phyloP scores from a whole-genome alignment of 1,140 invertebrate genomes.

The Sminthurides bifidus region DNA sequence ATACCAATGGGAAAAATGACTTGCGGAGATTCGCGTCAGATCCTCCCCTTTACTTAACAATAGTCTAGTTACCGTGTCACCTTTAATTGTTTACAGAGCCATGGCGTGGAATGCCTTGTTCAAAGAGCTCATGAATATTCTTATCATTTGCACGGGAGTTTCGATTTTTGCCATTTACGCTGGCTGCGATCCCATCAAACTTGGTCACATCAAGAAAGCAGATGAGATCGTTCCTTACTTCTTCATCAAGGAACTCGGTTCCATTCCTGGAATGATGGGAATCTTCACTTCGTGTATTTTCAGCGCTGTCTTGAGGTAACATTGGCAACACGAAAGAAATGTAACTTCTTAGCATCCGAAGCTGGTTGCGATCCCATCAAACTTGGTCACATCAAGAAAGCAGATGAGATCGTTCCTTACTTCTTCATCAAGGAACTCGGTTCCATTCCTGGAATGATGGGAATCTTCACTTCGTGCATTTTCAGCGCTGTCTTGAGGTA shows the following conservation, averaged over 20 bases:
- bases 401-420: slow-evolving; percentile 30
- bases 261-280: slow-evolving; percentile 25
- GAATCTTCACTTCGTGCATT: slow-evolving; percentile 26
- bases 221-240: slow-evolving; percentile 32
- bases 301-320: slow-evolving; percentile 24
- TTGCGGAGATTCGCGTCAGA: no score
- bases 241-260: slow-evolving; percentile 22
- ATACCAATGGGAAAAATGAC: no score
- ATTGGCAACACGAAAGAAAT: no score
- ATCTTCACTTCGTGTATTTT: slow-evolving; percentile 16
- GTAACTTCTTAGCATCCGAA: slow-evolving; percentile 36
- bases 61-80: not conserved
- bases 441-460: slow-evolving; percentile 26
- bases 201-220: slow-evolving; percentile 23
- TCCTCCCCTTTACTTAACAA: not conserved
- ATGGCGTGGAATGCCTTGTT: slow-evolving; percentile 16
- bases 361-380: slow-evolving; percentile 36
- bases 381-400: slow-evolving; percentile 22
- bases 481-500: slow-evolving; percentile 29
- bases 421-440: slow-evolving; percentile 26
- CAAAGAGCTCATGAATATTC: slow-evolving; percentile 19
- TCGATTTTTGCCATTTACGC: slow-evolving; percentile 36
- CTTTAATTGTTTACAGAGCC: slow-evolving; percentile 13
- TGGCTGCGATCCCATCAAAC: slow-evolving; percentile 36
- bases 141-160: slow-evolving; percentile 32